Base-by-base conservation (phyloP, 1,140 invertebrate genomes). In the Harpegnathos saltator region DNA sequence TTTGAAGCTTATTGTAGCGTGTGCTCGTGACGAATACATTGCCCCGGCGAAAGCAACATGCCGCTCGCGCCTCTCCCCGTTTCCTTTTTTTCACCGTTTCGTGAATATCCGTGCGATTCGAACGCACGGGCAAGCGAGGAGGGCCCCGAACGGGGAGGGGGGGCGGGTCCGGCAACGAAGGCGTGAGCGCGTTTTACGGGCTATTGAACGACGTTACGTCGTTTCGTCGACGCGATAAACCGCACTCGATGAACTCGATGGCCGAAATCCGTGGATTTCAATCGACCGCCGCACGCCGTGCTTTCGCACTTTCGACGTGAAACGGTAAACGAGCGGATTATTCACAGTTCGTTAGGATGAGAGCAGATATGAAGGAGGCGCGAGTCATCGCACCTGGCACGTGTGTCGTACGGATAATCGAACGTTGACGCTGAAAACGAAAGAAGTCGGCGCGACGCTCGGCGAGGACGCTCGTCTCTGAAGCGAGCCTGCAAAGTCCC, bases 71-170 rank as follows among this genome's bases (percentile, higher is more conserved):
- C 50, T 86, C 68, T 87, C 74, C 74, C 48, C 50, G 48, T 68
- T 85, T 87, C 74, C 74, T 38, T 50, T 33, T 68, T 85, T 88
- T 89, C 88, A 90, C 88, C 90, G 90, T 90, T 89, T 78, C 82
- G 83, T 68, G 63, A 83, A 71, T 69, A 72, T 83, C 75, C 88
- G 87, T 85, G 89, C 88, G 91, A 91, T 91, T 78, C 61, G 29
- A 87, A 72, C 73, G 74, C 65, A 69, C 82, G 84, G 66, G 87
- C 88, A 66, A 90, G 83, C 87, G 89, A 87, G 71, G 84, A 44
- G 38, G 38, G 7, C 7, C 38, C 9, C 33, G n/a, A n/a, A n/a
- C n/a, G n/a, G n/a, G n/a, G n/a, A n/a, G n/a, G n/a, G n/a, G 29
- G 29, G 5, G 29, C 29, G 29, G 29, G 29, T 5, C 5, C 29